Base-by-base conservation (phyloP, 2,113 vertebrate species). In the Piaya cayana region DNA sequence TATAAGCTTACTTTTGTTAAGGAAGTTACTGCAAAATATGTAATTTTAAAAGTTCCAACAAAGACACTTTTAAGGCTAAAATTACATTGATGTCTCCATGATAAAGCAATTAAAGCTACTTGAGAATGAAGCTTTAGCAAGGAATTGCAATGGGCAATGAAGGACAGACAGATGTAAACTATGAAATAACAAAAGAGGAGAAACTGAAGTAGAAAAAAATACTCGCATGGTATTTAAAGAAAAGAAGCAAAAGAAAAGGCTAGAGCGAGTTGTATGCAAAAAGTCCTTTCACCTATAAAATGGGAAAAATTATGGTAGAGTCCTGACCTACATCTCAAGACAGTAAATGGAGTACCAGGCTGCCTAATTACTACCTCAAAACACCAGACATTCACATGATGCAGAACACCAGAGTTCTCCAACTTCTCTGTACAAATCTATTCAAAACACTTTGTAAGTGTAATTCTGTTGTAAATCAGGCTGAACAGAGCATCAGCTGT, bases 401-500 rank as follows among this genome's bases (percentile, higher is more conserved):
- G 56, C 45, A 67, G 0, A 88, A 56, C 42, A 92, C 16, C 47
- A 77, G n/a, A 83, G 59, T 26, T 63, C 34, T 59, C 56, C 1
- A 8, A 50, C 34, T 75, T 82, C 56, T 58, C 47, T 47, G 27
- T 16, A 70, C 0, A 1, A 63, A 88, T 45, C 49, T 30, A 25
- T 78, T 71, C 47, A 50, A 47, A 95, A 92, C 26, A 52, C 37
- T n/a, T 18, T 12, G 0, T 8, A 52, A 85, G 58, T 19, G 6
- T 29, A 70, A 56, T 29, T 56, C 83, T 52, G 39, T 78, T 86
- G 52, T 65, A 68, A 95, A 83, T 23, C 39, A 72, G 0, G 0
- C 19, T 45, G 53, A 92, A 93, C 39, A 88, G 89, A 90, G 76
- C 30, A 86, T 82, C 86, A 71, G 47, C 76, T 92, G 68, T 83